Base-by-base conservation (phyloP, 2,113 vertebrate genomes). In the Nesogale talazaci region DNA sequence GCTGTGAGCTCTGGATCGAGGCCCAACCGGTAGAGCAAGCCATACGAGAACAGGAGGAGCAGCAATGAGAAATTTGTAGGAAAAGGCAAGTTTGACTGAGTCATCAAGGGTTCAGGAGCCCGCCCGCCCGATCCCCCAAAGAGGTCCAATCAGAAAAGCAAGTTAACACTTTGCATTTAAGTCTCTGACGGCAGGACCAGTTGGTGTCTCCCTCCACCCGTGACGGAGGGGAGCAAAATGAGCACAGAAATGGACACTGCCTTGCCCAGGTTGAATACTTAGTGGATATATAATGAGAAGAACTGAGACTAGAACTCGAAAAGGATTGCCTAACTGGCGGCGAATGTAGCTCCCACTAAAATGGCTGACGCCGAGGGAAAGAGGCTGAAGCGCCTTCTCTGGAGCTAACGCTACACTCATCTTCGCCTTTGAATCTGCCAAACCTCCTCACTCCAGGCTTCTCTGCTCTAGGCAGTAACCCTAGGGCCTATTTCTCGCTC, bases 401-500 rank as follows among this genome's bases (percentile, higher is more conserved):
- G 34, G 34, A 79, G 79, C 76, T 25, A 4, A 74, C 69, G 84
- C 83, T 75, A 81, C 20, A 1, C 31, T 10, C 10, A 52, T 63
- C 29, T 20, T n/a, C n/a, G 16, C 3, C 25, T 61, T 40, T 40
- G 31, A 34, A 89, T 86, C 52, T 46, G 67, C 25, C 80, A 61
- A 59, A 75, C 20, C 38, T 89, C 83, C 70, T 77, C 56, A 59
- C 61, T 88, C 91, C 29, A 79, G 82, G 52, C 84, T 87, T 87
- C 57, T 79, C 74, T 79, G 90, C 77, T 74, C 70, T 36, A 88
- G 89, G 88, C 88, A 89, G 88, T 90, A 94, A 96, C 91, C 94
- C 92, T 67, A 70, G 92, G 84, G 75, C 92, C 92, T 87, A 82
- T 86, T 94, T 93, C 83, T 93, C 94, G 93, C 84, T 91, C 82